phyloP scores from a whole-genome alignment of 2,797 vertebrate species.

The Nyctibius grandis region DNA sequence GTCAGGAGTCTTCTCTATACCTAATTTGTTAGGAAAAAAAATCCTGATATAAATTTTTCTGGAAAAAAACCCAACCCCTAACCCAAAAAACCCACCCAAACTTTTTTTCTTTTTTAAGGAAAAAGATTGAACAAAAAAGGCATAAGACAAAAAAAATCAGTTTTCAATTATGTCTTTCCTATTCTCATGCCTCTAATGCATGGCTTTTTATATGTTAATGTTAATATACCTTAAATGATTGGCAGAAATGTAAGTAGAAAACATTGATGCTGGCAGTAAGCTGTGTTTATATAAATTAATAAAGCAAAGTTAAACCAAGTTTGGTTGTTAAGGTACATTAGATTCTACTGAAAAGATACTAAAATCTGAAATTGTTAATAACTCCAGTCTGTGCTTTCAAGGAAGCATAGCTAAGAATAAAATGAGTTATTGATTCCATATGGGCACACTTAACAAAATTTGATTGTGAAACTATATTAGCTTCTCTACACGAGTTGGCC shows the following conservation, averaged over 20 bases:
- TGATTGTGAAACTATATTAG: conserved; percentile 61
- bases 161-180: neutral
- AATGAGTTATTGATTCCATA: neutral
- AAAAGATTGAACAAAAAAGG: neutral
- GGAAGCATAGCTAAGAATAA: neutral
- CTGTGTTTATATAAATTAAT: neutral
- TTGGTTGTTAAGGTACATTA: neutral
- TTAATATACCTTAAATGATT: neutral
- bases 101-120: neutral
- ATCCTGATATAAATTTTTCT: neutral
- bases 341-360: neutral
- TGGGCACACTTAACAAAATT: conserved; percentile 40
- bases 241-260: neutral
- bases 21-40: neutral
- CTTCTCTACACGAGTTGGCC: conserved; percentile 59
- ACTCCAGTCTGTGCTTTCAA: neutral
- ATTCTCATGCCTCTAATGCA: neutral
- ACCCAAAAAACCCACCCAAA: neutral
- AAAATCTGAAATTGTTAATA: neutral
- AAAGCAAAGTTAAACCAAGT: neutral
- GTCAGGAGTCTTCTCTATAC: neutral
- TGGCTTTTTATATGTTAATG: neutral
- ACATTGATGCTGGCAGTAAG: neutral
- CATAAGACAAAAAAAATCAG: neutral
- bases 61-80: neutral